Evolutionary conservation across 2,113 vertebrate species (phyloP), one percentile per base, ranked within the genome.

Genomic region (Gallinago media): DNA sequence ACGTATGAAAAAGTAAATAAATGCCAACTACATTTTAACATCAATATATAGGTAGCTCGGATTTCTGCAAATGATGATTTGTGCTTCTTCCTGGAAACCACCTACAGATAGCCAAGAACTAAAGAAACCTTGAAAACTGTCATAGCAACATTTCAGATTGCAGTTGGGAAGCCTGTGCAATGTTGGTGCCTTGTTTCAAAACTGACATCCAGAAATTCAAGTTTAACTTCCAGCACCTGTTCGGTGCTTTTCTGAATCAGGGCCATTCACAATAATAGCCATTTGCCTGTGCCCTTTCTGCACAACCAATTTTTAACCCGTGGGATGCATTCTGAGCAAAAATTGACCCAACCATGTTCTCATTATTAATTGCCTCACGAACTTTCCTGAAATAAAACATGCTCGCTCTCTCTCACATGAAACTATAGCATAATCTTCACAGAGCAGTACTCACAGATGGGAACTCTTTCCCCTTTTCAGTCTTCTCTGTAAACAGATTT

Each of bases 401-500:
- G 18, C 3, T 62, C 17, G 9, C 68, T 68, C 68, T 71, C 25
- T 84, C 88, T 91, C 74, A 68, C 36, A 58, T 75, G 49, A 90
- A 88, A 46, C 52, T 61, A 22, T 71, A 36, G 36, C 55, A 61
- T 72, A 84, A 87, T 88, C 91, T 95, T 73, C 31, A 70, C 66
- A 94, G 73, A 84, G 11, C 16, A 76, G 67, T 52, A 23, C 36
- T 93, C 73, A 94, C 92, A 95, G 62, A 94, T 93, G 81, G 76
- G 42, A 89, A 47, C 15, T 82, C 90, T 91, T 87, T 71, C 71
- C 83, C 75, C 46, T 40, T 77, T 86, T 47, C 59, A 80, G 36
- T 89, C 25, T 72, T 91, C 56, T 92, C 66, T 85, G 52, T 88
- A 96, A 97, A 95, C 77, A 97, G 72, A 92, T 87, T 97, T 97